Conservation (phyloP, 2,888 invertebrate genomes). For the Ferrisia virgata region DNA sequence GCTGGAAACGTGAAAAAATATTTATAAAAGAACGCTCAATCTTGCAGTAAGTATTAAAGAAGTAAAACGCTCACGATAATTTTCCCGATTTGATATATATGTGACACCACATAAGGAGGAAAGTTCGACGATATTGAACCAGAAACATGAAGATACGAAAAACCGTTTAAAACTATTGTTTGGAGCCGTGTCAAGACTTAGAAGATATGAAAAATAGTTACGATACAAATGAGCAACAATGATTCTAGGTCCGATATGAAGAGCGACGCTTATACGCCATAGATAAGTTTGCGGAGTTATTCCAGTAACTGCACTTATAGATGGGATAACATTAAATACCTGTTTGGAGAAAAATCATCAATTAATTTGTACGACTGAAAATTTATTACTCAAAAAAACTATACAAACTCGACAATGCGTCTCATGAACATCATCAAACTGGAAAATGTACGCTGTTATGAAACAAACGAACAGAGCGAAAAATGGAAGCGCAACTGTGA, state of each 20-base stretch:
- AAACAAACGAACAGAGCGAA: constrained; percentile 82
- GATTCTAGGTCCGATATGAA: constrained; percentile 86
- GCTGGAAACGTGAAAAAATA: constrained; percentile 59
- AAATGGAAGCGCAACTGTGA: constrained; percentile 81
- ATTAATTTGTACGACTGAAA: background rate
- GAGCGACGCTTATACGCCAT: constrained; percentile 87
- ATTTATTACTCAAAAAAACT: background rate
- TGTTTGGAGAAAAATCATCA: constrained; percentile 53
- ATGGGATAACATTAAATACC: constrained; percentile 92
- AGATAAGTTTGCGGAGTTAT: constrained; percentile 88
- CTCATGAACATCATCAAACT: constrained; percentile 90
- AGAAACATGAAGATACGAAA: constrained; percentile 66
- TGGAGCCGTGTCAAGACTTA: constrained; percentile 53
- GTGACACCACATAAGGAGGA: constrained; percentile 85
- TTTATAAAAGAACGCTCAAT: background rate
- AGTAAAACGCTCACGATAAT: constrained; percentile 75
- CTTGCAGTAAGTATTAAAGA: constrained; percentile 45
- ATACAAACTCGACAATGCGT: constrained; percentile 86
- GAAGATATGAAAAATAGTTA: constrained; percentile 72
- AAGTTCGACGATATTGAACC: constrained; percentile 81
- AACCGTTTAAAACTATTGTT: constrained; percentile 46
- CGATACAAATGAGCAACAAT: constrained; percentile 83
- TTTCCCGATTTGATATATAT: constrained; percentile 89
- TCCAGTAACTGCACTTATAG: constrained; percentile 93
- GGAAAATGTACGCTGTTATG: constrained; percentile 83